A percentile compares a stretch with the other conserved stretches of the same genome.
Evolutionary conservation across 2,888 invertebrate species (phyloP).

Genomic region (Ennomos erosarius): DNA sequence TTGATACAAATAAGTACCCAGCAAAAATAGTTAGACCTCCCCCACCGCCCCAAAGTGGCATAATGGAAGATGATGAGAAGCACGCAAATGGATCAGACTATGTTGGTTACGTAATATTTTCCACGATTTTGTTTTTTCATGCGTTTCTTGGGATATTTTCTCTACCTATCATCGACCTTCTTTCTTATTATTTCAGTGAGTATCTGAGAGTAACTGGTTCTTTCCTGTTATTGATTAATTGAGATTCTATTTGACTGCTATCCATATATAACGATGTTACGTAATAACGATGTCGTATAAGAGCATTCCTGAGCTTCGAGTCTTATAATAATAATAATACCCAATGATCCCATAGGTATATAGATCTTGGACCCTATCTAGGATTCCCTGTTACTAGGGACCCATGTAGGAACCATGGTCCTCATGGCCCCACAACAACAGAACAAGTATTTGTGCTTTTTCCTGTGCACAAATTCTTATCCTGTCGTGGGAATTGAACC

Average conservation of each 20-base stretch:
- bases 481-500: no score
- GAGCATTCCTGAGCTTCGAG: no score
- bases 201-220: constrained; percentile 50
- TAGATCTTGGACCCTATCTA: no score
- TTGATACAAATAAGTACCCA: constrained; percentile 48
- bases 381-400: no score
- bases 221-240: constrained; percentile 30
- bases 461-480: no score
- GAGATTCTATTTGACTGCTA: background rate
- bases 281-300: no score
- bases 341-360: no score
- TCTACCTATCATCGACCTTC: constrained; percentile 34
- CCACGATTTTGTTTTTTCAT: constrained; percentile 58
- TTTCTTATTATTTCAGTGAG: constrained; percentile 55
- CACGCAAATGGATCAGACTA: constrained; percentile 37
- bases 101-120: constrained; percentile 56
- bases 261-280: background rate
- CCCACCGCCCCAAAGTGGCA: constrained; percentile 13
- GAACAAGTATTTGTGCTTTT: no score
- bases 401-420: no score
- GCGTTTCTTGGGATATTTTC: constrained; percentile 57
- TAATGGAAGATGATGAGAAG: constrained; percentile 2
- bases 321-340: no score
- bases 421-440: no score
- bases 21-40: constrained; percentile 42